phyloP scores from a whole-genome alignment of 1,140 invertebrate genomes.

The Macrotrachela quadricornifera region DNA sequence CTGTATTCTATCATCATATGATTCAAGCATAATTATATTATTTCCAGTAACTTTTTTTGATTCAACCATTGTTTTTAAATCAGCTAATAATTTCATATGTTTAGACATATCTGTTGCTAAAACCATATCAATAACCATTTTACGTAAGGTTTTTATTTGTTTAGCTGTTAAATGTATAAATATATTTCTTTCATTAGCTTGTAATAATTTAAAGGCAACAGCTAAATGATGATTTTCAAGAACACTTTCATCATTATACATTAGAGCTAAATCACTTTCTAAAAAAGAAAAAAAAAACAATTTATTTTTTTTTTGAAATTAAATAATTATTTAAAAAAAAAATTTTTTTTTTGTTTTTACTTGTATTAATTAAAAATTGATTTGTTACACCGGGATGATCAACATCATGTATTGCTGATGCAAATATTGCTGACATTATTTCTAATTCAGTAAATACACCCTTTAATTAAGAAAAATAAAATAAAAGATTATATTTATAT shows the following conservation, averaged over 20 bases:
- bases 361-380: conserved; percentile 34
- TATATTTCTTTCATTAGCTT: conserved; percentile 86
- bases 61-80: conserved; percentile 97
- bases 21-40: conserved; percentile 69
- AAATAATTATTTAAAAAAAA: not conserved
- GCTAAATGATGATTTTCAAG: conserved; percentile 93
- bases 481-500: not conserved
- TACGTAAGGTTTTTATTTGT: conserved; percentile 75
- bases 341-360: too few relatives aligned
- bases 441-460: conserved; percentile 15
- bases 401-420: conserved; percentile 36
- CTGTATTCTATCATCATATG: conserved; percentile 51
- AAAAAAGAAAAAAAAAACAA: not conserved
- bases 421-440: conserved; percentile 34
- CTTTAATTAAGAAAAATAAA: conserved; percentile 1
- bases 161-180: conserved; percentile 72
- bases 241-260: conserved; percentile 98
- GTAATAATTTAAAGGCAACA: conserved; percentile 84
- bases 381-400: conserved; percentile 38
- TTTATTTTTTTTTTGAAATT: not conserved
- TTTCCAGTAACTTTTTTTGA: conserved; percentile 88
- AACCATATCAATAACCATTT: conserved; percentile 98
- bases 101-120: conserved; percentile 99
- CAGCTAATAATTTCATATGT: conserved; percentile 89
- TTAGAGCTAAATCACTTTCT: conserved; percentile 77